A percentile compares a stretch with the other conserved stretches of the same genome.
Evolutionary conservation across 2,797 vertebrate genomes (phyloP).

Genomic region (Pipistrellus kuhlii): DNA sequence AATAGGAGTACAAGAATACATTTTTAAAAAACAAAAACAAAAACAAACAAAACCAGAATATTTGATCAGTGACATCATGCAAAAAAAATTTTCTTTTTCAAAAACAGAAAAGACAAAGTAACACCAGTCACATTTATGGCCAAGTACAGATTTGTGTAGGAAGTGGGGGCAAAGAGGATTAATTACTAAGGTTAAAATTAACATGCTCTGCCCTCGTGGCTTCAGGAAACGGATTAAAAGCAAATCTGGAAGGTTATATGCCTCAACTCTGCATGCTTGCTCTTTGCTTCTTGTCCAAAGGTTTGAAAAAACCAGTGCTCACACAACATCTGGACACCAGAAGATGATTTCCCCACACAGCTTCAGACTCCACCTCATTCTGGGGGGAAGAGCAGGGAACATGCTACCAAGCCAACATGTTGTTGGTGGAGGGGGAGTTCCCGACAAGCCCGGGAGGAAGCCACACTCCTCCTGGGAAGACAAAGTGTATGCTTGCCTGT

Average conservation of each 20-base stretch:
- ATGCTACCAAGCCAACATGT: conserved; percentile 46
- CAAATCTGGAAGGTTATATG: conserved; percentile 66
- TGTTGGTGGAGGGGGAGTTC: not conserved
- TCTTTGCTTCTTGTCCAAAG: conserved; percentile 61
- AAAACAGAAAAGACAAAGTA: conserved; percentile 30
- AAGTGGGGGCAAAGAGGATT: conserved; percentile 9
- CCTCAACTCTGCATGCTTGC: conserved; percentile 67
- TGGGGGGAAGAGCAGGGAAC: conserved; percentile 23
- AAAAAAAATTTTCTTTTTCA: conserved; percentile 64
- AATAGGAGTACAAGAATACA: conserved; percentile 74
- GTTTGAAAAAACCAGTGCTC: conserved; percentile 63
- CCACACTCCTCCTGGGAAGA: conserved; percentile 44
- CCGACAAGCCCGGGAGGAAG: conserved; percentile 48
- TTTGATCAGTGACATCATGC: conserved; percentile 76
- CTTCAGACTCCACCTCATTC: conserved; percentile 53
- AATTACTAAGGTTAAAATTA: conserved; percentile 74
- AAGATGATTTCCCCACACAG: conserved; percentile 34
- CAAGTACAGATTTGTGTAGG: conserved; percentile 57
- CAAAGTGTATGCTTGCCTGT: conserved; percentile 26
- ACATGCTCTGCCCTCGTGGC: conserved; percentile 72
- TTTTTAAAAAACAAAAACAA: conserved; percentile 32
- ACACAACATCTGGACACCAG: conserved; percentile 66
- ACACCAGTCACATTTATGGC: conserved; percentile 37
- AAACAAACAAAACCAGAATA: conserved; percentile 43
- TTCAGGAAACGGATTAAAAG: conserved; percentile 66